Percentiles rank a stretch among this genome's conserved stretches.
Conservation (phyloP, 1,140 invertebrate species). For the Cecropterus lyciades region DNA sequence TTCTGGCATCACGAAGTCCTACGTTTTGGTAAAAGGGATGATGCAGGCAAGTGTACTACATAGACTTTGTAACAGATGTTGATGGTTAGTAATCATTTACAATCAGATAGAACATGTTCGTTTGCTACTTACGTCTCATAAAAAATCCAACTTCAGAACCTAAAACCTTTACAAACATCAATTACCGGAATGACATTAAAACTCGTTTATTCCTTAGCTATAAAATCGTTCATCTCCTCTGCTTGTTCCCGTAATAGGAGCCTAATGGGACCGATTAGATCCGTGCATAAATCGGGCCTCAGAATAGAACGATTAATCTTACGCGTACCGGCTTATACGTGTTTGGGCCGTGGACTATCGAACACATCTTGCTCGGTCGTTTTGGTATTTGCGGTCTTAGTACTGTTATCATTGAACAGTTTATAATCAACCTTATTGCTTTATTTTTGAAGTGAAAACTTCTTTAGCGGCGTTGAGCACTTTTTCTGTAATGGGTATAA, state of each 20-base stretch:
- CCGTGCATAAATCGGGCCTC: slow-evolving; percentile 54
- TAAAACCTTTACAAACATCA: too few species aligned
- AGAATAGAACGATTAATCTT: slow-evolving; percentile 60
- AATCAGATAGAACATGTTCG: too few species aligned
- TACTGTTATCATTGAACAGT: slow-evolving; percentile 16
- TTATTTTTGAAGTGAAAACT: too few species aligned
- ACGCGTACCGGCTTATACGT: slow-evolving; percentile 26
- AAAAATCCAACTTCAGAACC: too few species aligned
- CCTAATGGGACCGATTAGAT: slow-evolving; percentile 52
- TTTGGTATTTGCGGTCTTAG: slow-evolving; percentile 15
- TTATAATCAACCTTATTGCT: slow-evolving; percentile 10
- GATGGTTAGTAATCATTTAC: too few species aligned
- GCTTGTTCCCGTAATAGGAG: slow-evolving; percentile 50
- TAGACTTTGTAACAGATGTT: too few species aligned
- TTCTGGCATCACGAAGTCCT: too few species aligned
- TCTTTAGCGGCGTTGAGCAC: too few species aligned
- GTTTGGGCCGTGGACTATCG: slow-evolving; percentile 19
- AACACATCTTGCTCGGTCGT: slow-evolving; percentile 13
- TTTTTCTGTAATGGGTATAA: too few species aligned
- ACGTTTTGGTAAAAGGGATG: too few species aligned
- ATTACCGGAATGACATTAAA: slow-evolving; percentile 9
- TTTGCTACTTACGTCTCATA: too few species aligned
- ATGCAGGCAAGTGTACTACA: too few species aligned
- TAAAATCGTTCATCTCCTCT: slow-evolving; percentile 35
- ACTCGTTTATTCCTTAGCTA: slow-evolving; percentile 11